Evolutionary conservation across 2,797 vertebrate genomes (phyloP).

Genomic region (Nannoperca australis): DNA sequence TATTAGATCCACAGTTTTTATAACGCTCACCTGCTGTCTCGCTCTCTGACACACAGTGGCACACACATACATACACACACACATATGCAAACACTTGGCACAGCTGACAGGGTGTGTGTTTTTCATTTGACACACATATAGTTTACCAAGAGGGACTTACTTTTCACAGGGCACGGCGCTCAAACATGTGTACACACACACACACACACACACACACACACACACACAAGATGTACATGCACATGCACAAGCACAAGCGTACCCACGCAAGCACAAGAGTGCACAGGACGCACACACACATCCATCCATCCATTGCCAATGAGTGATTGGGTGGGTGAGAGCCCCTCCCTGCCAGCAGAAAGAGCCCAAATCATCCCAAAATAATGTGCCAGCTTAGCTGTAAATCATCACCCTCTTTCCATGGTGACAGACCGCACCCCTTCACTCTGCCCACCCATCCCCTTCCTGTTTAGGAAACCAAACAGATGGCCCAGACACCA

Average conservation of each 20-base stretch:
- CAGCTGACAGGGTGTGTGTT: constrained; percentile 52
- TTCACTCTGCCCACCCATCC: constrained; percentile 45
- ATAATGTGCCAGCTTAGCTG: constrained; percentile 80
- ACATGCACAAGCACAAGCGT: constrained; percentile 50
- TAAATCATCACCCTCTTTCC: constrained; percentile 71
- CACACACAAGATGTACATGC: too few species aligned
- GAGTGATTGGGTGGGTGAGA: constrained; percentile 78
- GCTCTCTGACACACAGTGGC: constrained; percentile 47
- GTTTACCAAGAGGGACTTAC: constrained; percentile 53
- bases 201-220: too few species aligned
- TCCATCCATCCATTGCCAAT: constrained; percentile 67
- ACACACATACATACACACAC: constrained; percentile 30
- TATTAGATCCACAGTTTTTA: constrained; percentile 87
- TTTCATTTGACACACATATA: constrained; percentile 60
- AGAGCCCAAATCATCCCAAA: constrained; percentile 79
- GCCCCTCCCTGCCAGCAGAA: constrained; percentile 87
- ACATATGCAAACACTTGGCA: constrained; percentile 55
- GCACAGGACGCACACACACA: constrained; percentile 40
- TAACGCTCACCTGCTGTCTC: constrained; percentile 68
- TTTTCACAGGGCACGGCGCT: constrained; percentile 72
- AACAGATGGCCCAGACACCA: constrained; percentile 55
- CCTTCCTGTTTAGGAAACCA: constrained; percentile 52
- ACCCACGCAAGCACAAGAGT: constrained; percentile 53
- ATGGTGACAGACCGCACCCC: constrained; percentile 67
- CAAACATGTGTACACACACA: constrained; percentile 58